These are phyloP conservation scores for Alsophila aescularia DNA, from an alignment of 2,888 invertebrate genomes.

Conservation along the genomic window DNA sequence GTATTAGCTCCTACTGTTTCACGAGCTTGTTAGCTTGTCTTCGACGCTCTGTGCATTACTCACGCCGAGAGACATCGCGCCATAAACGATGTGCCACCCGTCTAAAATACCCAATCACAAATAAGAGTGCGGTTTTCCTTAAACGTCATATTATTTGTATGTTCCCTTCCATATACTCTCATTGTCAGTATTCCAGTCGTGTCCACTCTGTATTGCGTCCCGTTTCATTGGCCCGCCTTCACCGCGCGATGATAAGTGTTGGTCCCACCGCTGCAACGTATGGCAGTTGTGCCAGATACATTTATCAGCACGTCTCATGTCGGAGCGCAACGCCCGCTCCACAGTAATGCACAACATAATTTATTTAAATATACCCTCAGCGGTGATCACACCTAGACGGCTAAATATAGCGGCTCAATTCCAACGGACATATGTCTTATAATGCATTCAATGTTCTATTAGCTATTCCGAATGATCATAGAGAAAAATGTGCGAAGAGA, in stretches of 20 bases:
- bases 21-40: slow-evolving; percentile 10
- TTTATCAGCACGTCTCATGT: slow-evolving; percentile 26
- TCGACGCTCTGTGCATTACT: slow-evolving; percentile 15
- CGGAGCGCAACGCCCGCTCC: slow-evolving; percentile 30
- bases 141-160: slow-evolving; percentile 2
- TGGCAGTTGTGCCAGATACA: slow-evolving; percentile 24
- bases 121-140: slow-evolving; percentile 34
- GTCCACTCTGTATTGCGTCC: neutral
- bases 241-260: neutral
- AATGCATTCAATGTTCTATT: slow-evolving; percentile 33
- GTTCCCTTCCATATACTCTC: slow-evolving; percentile 10
- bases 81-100: neutral
- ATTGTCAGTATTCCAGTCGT: neutral
- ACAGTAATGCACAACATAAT: slow-evolving; percentile 38
- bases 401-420: slow-evolving; percentile 45
- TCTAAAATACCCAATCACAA: slow-evolving; percentile 17
- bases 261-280: slow-evolving; percentile 7
- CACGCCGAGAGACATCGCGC: slow-evolving; percentile 8
- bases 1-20: slow-evolving; percentile 20
- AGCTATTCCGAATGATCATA: slow-evolving; percentile 16
- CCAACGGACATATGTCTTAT: slow-evolving; percentile 32
- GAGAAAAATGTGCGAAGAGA: slow-evolving; percentile 9
- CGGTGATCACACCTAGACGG: slow-evolving; percentile 42
- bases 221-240: neutral
- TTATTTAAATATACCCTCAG: slow-evolving; percentile 46